phyloP scores from a whole-genome alignment of 2,888 invertebrate genomes.

The Linyphia triangularis region DNA sequence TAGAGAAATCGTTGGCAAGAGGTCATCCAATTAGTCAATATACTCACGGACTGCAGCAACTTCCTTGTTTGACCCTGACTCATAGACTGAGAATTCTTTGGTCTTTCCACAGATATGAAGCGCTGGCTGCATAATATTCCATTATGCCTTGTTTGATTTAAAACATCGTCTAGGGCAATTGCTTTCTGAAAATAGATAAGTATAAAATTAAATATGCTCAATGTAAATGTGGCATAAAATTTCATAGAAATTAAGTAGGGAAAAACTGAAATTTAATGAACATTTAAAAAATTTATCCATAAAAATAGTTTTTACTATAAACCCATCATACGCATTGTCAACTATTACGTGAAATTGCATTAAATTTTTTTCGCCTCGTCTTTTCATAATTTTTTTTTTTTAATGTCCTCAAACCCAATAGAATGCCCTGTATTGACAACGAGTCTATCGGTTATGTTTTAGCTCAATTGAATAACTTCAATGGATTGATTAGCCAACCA shows the following conservation, averaged over 20 bases:
- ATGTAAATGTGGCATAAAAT: not conserved
- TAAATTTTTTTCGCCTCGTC: no score
- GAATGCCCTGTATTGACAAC: no score
- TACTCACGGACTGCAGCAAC: conserved; percentile 14
- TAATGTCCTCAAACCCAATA: not conserved
- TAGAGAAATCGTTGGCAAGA: no score
- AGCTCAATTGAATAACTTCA: no score
- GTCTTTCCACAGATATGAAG: not conserved
- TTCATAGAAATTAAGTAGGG: not conserved
- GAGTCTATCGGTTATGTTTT: no score
- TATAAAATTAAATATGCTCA: not conserved
- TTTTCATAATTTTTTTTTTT: not conserved
- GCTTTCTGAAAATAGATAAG: conserved; percentile 29
- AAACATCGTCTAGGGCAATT: conserved; percentile 29
- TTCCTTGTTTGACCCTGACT: not conserved
- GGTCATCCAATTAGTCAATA: not conserved
- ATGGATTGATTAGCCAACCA: no score
- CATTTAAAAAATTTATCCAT: no score
- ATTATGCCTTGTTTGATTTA: not conserved
- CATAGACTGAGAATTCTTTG: not conserved
- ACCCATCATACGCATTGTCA: no score
- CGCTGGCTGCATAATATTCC: not conserved
- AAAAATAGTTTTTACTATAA: no score
- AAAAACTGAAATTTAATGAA: not conserved
- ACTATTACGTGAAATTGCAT: no score